Base-by-base conservation (phyloP, 2,113 vertebrate genomes). In the Solea senegalensis region DNA sequence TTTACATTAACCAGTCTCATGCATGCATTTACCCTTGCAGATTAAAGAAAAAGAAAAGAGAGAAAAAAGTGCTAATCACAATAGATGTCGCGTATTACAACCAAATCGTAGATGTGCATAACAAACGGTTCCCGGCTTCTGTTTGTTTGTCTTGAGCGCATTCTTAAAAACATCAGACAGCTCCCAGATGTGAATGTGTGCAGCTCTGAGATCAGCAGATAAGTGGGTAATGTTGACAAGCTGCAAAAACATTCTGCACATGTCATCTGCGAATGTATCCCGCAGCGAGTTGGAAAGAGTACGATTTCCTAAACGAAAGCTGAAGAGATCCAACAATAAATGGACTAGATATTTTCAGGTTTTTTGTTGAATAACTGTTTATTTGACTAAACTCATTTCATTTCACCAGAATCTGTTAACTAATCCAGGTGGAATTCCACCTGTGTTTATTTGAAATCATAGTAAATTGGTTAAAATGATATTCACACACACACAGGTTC, bases 151-250 rank as follows among this genome's bases (percentile, higher is more conserved):
- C 71, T 74, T 43, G 48, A 80, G 67, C 12, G 57, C 40, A 54
- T 53, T 76, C 60, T 65, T 70, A 70, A 82, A 80, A 89, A 55
- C 72, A 76, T 61, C 57, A 66, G 76, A 73, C 81, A 75, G 70
- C 55, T 54, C 56, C 51, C 74, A 80, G 65, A 84, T 82, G 81
- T 78, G 59, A 78, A 34, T 54, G 59, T 26, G 49, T 26, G 72
- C 71, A 60, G 67, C 39, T 63, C 64, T 13, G 27, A 76, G 72
- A 79, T 81, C 78, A 68, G 64, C 50, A 65, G 68, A 80, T 75
- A 72, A 53, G 56, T 64, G 64, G 16, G 34, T 55, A 41, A 73
- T 59, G 80, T 55, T 27, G 45, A 69, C 51, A 15, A 5, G 49
- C 44, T 26, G 43, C 62, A 81, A 73, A 65, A 41, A 14, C n/a